Base-by-base conservation (phyloP, 2,888 invertebrate species). In the Ditula angustiorana region DNA sequence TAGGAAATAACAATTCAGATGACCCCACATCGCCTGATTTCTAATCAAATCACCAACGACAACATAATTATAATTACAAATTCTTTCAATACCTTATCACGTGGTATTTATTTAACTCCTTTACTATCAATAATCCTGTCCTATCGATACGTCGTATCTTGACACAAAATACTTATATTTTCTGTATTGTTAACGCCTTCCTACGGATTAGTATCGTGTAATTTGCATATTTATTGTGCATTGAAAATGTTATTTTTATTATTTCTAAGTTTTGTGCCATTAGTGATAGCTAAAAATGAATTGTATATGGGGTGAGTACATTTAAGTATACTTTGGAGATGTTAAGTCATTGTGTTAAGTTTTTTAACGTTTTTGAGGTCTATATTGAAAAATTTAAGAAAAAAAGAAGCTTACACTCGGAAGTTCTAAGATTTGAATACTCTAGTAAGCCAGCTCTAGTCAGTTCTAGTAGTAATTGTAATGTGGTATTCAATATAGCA, bases 271-370 rank as follows among this genome's bases (percentile, higher is more conserved):
- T 37, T 53, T 3, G 33, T 76, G 23, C 65, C 70, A 23, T 68
- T 64, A 21, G 79, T 78, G 11, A n/a, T 61, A 16, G 78, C 74
- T 1, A 82, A 79, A 72, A 85, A 88, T 82, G 84, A 85, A 24
- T 77, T 77, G 0, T 87, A 88, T 64, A 81, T 70, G 46, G 85
- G 85, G 88, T 87, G 67, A 78, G 84, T 77, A 8, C 1, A 2
- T 10, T 13, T n/a, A n/a, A n/a, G n/a, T n/a, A n/a, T n/a, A n/a
- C n/a, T n/a, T n/a, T n/a, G n/a, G n/a, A n/a, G n/a, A n/a, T n/a
- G n/a, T n/a, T n/a, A n/a, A n/a, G n/a, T n/a, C n/a, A n/a, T n/a
- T n/a, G n/a, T n/a, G n/a, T n/a, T n/a, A n/a, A n/a, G n/a, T n/a
- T n/a, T n/a, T n/a, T n/a, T n/a, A n/a, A n/a, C n/a, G n/a, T n/a